phyloP scores from a whole-genome alignment of 2,113 vertebrate genomes.

The Promerops cafer region DNA sequence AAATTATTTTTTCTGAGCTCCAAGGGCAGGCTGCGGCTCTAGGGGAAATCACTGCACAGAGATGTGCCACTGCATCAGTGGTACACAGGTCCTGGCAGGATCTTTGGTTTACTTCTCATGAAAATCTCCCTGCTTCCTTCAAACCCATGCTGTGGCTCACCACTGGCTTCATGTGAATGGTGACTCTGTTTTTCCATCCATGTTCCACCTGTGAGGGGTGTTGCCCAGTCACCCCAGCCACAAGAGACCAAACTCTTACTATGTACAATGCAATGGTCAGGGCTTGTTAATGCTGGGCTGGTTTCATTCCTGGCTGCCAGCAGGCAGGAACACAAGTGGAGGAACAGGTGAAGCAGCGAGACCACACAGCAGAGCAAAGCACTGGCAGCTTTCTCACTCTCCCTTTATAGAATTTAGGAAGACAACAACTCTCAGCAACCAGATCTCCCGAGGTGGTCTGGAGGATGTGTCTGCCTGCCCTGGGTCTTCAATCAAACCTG shows the following conservation, averaged over 20 bases:
- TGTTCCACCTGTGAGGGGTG: neutral
- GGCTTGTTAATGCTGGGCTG: neutral
- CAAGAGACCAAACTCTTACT: neutral
- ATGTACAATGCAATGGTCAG: neutral
- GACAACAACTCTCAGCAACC: slow-evolving; percentile 4
- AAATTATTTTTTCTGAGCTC: neutral
- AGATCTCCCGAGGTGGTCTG: slow-evolving; percentile 56
- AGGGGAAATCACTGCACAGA: neutral
- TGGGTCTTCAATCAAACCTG: slow-evolving; percentile 67
- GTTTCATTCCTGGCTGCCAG: neutral
- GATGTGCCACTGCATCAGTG: neutral
- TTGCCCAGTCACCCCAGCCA: neutral
- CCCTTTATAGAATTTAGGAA: slow-evolving; percentile 40
- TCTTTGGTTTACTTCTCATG: neutral
- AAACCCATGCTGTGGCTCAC: neutral
- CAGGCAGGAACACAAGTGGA: neutral
- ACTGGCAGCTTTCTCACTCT: neutral
- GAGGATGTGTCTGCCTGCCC: slow-evolving; percentile 63
- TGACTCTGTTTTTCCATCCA: neutral
- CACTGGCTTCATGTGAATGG: neutral
- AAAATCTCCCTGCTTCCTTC: neutral
- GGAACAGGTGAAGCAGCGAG: rapidly evolving
- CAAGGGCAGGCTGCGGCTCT: neutral
- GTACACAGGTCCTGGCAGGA: neutral
- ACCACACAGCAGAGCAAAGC: neutral